Conservation (phyloP, 1,140 invertebrate species). For the Heliconius hewitsoni region DNA sequence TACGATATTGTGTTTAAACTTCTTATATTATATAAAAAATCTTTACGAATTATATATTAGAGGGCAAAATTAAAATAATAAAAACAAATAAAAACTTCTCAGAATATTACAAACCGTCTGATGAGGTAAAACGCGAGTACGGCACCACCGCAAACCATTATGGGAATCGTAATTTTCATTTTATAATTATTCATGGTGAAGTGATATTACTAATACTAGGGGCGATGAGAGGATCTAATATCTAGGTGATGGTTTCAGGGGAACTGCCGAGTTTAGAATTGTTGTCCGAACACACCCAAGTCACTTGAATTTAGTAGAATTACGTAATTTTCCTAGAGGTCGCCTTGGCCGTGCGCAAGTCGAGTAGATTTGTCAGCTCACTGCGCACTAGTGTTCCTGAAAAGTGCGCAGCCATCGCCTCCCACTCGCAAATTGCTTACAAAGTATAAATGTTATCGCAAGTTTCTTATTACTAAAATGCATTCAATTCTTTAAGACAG, state of each 20-base stretch:
- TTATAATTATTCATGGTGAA: constrained; percentile 73
- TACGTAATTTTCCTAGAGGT: constrained; percentile 79
- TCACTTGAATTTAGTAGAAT: constrained; percentile 70
- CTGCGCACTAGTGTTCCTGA: constrained; percentile 69
- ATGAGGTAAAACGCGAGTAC: constrained; percentile 79
- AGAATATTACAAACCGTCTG: constrained; percentile 70
- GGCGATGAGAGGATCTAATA: constrained; percentile 53
- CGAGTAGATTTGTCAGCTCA: constrained; percentile 73
- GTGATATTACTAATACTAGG: constrained; percentile 49
- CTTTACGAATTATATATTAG: neutral
- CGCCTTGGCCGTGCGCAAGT: constrained; percentile 77
- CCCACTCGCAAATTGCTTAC: constrained; percentile 61
- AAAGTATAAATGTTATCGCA: constrained; percentile 64
- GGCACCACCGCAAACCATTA: constrained; percentile 76
- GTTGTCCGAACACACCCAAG: constrained; percentile 75
- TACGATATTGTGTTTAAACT: neutral
- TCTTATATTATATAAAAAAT: neutral
- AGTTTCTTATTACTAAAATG: constrained; percentile 74
- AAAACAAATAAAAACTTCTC: constrained; percentile 9
- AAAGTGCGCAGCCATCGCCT: constrained; percentile 67
- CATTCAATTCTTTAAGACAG: constrained; percentile 62
- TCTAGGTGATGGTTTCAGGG: constrained; percentile 50
- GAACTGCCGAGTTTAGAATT: constrained; percentile 53
- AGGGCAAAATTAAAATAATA: constrained; percentile 22
- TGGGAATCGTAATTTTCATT: constrained; percentile 75